Conservation (phyloP, 2,888 invertebrate genomes). For the Amiota minor region DNA sequence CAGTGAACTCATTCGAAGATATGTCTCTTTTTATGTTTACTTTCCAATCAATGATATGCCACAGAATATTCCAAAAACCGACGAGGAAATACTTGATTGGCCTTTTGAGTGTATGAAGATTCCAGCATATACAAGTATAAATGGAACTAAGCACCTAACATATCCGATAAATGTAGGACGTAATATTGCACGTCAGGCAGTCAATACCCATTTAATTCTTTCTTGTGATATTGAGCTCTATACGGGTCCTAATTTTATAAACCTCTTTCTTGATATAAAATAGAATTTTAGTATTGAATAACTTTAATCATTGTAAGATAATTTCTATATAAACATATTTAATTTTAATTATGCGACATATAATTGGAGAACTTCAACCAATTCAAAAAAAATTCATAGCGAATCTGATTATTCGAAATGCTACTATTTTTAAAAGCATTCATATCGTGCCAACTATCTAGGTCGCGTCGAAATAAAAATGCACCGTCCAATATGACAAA, state of each 20-base stretch:
- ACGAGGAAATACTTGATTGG: slow-evolving; percentile 53
- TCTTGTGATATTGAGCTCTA: slow-evolving; percentile 91
- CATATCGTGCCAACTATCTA: slow-evolving; percentile 38
- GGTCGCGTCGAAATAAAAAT: slow-evolving; percentile 39
- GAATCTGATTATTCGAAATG: too few relatives aligned
- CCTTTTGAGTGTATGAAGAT: slow-evolving; percentile 48
- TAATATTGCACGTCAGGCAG: slow-evolving; percentile 86
- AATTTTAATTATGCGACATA: too few relatives aligned
- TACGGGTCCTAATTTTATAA: slow-evolving; percentile 85
- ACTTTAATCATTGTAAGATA: too few relatives aligned
- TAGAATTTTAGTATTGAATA: too few relatives aligned
- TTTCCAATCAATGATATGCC: slow-evolving; percentile 78
- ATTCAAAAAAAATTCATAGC: too few relatives aligned
- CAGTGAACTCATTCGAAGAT: slow-evolving; percentile 75
- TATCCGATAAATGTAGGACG: slow-evolving; percentile 92
- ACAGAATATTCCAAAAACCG: slow-evolving; percentile 61
- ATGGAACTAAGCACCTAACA: slow-evolving; percentile 77
- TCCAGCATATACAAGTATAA: slow-evolving; percentile 54
- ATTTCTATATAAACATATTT: too few relatives aligned
- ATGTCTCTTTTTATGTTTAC: slow-evolving; percentile 80
- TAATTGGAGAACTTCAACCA: too few relatives aligned
- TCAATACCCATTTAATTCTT: slow-evolving; percentile 85
- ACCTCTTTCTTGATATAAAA: slow-evolving; percentile 82
- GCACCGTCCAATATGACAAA: slow-evolving; percentile 41
- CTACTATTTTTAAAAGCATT: not conserved